Evolutionary conservation across 2,113 vertebrate genomes (phyloP).

Genomic region (Entomyzon cyanotis): DNA sequence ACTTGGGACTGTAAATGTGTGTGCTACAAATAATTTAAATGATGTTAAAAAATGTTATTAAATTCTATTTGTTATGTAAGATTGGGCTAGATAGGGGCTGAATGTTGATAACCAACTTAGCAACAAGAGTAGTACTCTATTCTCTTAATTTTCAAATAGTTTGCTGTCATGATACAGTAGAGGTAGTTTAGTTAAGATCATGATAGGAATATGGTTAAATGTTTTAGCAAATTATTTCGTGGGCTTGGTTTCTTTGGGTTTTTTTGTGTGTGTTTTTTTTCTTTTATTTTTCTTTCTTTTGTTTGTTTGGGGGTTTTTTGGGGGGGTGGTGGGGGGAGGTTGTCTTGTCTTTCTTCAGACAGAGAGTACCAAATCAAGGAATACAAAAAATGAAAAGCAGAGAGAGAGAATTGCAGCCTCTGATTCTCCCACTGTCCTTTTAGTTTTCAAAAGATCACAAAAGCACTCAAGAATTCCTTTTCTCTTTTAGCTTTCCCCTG

Average conservation of each 20-base stretch:
- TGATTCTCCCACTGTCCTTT: neutral
- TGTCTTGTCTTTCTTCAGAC: neutral
- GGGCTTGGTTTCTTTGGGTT: neutral
- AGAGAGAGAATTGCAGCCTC: neutral
- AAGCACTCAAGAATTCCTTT: neutral
- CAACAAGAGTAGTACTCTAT: too few species aligned
- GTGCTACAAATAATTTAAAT: neutral
- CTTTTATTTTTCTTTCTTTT: too few species aligned
- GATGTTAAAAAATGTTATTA: fast-evolving
- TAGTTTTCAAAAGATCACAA: neutral
- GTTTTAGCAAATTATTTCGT: neutral
- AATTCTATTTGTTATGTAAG: fast-evolving
- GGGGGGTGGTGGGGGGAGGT: neutral
- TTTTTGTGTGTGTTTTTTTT: neutral
- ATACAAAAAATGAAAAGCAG: neutral
- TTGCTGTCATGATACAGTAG: neutral
- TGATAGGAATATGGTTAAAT: neutral
- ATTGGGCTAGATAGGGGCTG: neutral
- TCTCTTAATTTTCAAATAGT: neutral
- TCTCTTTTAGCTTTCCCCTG: neutral
- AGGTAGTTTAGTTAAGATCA: neutral
- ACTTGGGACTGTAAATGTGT: neutral
- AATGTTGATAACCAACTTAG: neutral
- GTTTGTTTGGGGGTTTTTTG: neutral
- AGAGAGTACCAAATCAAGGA: neutral